Evolutionary conservation across 2,888 invertebrate species (phyloP), one percentile per base, ranked within the genome.

Genomic region (Limulus polyphemus): DNA sequence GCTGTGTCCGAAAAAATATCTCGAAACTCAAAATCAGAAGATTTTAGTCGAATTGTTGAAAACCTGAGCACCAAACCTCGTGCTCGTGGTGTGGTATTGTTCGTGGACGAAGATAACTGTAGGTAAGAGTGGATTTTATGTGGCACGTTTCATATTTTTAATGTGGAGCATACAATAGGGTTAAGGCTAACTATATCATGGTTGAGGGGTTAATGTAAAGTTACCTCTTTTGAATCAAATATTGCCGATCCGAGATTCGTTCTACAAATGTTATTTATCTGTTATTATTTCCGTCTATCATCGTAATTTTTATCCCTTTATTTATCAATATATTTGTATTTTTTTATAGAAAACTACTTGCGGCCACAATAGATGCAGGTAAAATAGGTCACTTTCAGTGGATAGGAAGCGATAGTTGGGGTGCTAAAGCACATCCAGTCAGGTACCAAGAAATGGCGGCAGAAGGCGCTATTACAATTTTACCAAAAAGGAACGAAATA

Each of bases 321-420:
- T 32, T 2, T 2, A 32, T 32, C 1, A 2, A 2, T 32, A 32
- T 32, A 32, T 32, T 0, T 32, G 32, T 32, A 32, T 32, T 32
- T 32, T 32, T 7, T 32, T 0, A 32, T 32, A 32, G 32, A 32
- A 32, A 32, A 32, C 32, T 32, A 32, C 32, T 32, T 32, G 32
- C 32, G 32, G 32, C 32, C 7, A 32, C 32, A 32, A 32, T 32
- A 32, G 32, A 32, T 32, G 32, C 32, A 5, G 32, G 32, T 32
- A 32, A 32, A 32, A 79, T 79, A 0, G 80, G 80, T 10, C 80
- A 83, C 65, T 84, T 83, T 70, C 79, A 83, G 71, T 86, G 84
- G 83, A 80, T 85, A 55, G 85, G 83, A 14, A 84, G 84, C 69
- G 85, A 85, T 74, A 84, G 84, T 0, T 85, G 85, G 85, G 85